phyloP scores from a whole-genome alignment of 1,140 invertebrate species.

The Mamestra configurata region DNA sequence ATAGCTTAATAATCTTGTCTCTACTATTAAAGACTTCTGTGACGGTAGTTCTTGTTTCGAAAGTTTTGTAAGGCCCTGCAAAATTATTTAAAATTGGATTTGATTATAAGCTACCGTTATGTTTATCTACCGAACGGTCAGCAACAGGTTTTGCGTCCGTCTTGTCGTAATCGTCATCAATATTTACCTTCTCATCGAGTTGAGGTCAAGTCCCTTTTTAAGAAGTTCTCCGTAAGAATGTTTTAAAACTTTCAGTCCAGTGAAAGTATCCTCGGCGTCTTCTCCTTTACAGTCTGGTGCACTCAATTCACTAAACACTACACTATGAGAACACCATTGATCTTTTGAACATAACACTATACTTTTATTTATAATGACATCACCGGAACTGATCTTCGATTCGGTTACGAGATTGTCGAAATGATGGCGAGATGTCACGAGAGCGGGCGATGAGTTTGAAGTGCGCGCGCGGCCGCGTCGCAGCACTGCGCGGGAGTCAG shows the following conservation, averaged over 20 bases:
- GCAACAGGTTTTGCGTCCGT: constrained; percentile 17
- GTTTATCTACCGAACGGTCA: constrained; percentile 32
- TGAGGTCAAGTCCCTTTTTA: constrained; percentile 69
- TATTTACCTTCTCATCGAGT: constrained; percentile 73
- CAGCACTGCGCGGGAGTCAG: constrained; percentile 66
- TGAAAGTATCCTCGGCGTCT: constrained; percentile 85
- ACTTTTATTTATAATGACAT: constrained; percentile 57
- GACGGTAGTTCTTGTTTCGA: no score
- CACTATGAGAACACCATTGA: constrained; percentile 62
- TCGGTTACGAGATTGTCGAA: constrained; percentile 56
- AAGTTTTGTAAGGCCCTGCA: not conserved
- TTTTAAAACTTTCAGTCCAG: constrained; percentile 86
- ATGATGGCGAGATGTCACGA: constrained; percentile 58
- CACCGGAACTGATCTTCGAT: constrained; percentile 53
- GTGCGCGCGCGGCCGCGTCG: constrained; percentile 57
- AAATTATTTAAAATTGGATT: constrained; percentile 13
- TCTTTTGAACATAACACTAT: constrained; percentile 63
- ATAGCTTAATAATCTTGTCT: not conserved
- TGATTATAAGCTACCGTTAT: constrained; percentile 29
- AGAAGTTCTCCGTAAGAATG: constrained; percentile 84
- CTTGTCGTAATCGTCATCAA: constrained; percentile 36
- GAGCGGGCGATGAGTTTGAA: constrained; percentile 54
- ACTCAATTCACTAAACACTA: constrained; percentile 73
- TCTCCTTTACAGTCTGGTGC: constrained; percentile 71
- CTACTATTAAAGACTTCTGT: not conserved